A percentile compares a stretch with the other conserved stretches of the same genome.
Conservation (phyloP, 2,113 vertebrate genomes). For the Ptilonorhynchus violaceus region DNA sequence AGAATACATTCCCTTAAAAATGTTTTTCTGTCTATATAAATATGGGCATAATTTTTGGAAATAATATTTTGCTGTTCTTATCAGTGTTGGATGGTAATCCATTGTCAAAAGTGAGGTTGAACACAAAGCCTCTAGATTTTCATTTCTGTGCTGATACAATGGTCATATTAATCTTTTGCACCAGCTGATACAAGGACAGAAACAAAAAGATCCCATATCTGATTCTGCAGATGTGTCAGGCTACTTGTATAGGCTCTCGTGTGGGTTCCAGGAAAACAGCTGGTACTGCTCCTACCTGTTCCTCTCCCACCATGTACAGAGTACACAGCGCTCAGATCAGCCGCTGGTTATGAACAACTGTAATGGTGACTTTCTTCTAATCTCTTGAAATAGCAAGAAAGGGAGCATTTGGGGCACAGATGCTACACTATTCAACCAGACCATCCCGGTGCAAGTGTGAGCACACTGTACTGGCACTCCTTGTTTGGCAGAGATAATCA, state of each 20-base stretch:
- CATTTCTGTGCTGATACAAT: not conserved
- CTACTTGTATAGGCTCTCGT: not conserved
- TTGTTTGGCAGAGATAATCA: not conserved
- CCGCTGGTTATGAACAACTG: not conserved
- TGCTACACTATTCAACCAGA: not conserved
- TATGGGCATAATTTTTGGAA: not conserved
- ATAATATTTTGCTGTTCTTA: not conserved
- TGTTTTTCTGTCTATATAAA: not conserved
- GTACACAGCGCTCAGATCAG: not conserved
- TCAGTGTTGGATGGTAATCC: not conserved
- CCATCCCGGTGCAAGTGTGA: not conserved
- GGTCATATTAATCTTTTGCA: not conserved
- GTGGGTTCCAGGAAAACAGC: not conserved
- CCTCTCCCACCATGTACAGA: not conserved
- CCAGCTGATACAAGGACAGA: not conserved
- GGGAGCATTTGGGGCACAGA: not conserved
- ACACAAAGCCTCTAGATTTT: not conserved
- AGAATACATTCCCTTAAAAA: not conserved
- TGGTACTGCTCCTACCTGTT: not conserved
- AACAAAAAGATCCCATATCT: not conserved
- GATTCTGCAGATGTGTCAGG: not conserved
- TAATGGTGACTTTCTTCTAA: not conserved
- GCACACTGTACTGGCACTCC: not conserved
- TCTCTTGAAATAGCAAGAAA: not conserved
- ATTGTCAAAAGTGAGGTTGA: not conserved